These are phyloP conservation scores for Drosophila nasuta DNA, from an alignment of 1,140 invertebrate genomes.

Conservation along the genomic window DNA sequence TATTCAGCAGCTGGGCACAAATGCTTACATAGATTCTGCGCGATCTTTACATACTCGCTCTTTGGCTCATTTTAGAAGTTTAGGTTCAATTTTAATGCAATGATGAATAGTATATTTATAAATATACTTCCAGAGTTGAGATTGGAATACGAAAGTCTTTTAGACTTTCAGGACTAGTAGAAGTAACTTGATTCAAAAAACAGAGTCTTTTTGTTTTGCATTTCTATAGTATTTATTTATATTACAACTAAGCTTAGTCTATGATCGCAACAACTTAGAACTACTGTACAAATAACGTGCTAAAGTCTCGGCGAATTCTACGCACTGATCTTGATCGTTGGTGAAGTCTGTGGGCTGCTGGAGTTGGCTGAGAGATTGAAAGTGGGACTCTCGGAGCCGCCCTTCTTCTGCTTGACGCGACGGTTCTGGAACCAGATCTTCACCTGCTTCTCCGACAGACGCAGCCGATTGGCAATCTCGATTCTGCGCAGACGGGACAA, in stretches of 20 bases:
- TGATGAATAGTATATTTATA: constrained; percentile 31
- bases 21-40: constrained; percentile 40
- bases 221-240: neutral
- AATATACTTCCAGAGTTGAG: neutral
- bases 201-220: no score
- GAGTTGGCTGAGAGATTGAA: constrained; percentile 74
- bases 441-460: constrained; percentile 96
- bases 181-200: no score
- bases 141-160: no score
- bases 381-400: constrained; percentile 86
- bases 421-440: constrained; percentile 97
- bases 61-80: constrained; percentile 56
- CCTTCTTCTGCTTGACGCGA: constrained; percentile 96
- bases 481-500: constrained; percentile 94
- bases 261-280: constrained; percentile 22
- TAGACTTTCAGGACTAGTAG: neutral
- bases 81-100: constrained; percentile 36
- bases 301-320: constrained; percentile 19
- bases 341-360: constrained; percentile 61
- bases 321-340: constrained; percentile 48
- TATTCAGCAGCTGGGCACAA: constrained; percentile 48
- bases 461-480: constrained; percentile 95
- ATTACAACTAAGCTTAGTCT: neutral
- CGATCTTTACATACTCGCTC: constrained; percentile 55
- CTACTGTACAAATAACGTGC: constrained; percentile 52